Evolutionary conservation across 2,113 vertebrate species (phyloP).

Genomic region (Mungos mungo): DNA sequence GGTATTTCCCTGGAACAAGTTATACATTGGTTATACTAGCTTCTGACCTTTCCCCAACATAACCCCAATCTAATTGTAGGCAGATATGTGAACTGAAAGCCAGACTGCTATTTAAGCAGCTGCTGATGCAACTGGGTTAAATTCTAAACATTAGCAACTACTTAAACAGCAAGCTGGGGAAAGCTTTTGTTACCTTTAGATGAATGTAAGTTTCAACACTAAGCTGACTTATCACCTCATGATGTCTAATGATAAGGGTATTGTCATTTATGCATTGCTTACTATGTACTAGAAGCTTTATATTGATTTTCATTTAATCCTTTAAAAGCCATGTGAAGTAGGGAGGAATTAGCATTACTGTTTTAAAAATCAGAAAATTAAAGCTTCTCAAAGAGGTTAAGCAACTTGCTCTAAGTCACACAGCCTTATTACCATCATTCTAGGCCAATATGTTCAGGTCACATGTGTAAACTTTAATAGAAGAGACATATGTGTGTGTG

Average conservation of each 20-base stretch:
- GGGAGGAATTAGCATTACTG: conserved; percentile 2
- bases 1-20: conserved; percentile 8
- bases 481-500: background rate
- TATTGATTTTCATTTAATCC: conserved; percentile 38
- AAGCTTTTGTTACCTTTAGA: conserved; percentile 32
- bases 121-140: background rate
- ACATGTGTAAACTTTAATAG: conserved; percentile 26
- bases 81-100: conserved; percentile 34
- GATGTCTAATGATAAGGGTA: conserved; percentile 29
- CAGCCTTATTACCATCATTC: background rate
- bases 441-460: conserved; percentile 19
- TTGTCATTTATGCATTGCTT: conserved; percentile 39
- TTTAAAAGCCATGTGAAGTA: background rate
- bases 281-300: background rate
- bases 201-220: conserved; percentile 12
- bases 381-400: conserved; percentile 33
- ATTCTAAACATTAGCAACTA: conserved; percentile 20
- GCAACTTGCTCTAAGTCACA: conserved; percentile 11
- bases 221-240: conserved; percentile 23
- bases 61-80: background rate
- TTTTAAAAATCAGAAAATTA: conserved; percentile 46
- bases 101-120: conserved; percentile 39
- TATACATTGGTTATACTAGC: conserved; percentile 16
- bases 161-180: conserved; percentile 1
- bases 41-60: background rate